Evolutionary conservation across 2,797 vertebrate genomes (phyloP), one percentile per base, ranked within the genome.

Genomic region (Taenioides sp.): DNA sequence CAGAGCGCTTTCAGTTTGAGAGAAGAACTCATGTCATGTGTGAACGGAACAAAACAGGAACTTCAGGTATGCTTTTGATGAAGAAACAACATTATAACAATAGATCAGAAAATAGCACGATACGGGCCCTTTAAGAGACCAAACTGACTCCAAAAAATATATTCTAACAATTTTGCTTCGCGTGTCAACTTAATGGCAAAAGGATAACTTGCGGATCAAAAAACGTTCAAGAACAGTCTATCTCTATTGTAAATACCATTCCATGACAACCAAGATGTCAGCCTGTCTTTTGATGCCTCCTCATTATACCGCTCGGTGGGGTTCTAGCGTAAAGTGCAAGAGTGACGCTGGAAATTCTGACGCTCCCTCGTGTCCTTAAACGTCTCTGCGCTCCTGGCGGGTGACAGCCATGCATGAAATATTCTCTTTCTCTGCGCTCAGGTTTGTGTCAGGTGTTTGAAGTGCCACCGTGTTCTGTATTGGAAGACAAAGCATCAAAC

Each of bases 391-490:
- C 59, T 73, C 52, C 65, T 49, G 58, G 50, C 9, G 7, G 2
- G 55, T 84, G 81, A 86, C 79, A 86, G 80, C 66, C 25, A 70
- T 70, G 69, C 86, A 89, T 86, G 81, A 88, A 84, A 86, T 77
- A 85, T 85, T 84, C 80, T 68, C 69, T 82, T 86, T 88, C 84
- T 58, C 23, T 72, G 64, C 63, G n/a, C 27, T 60, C 27, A 17
- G 52, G 79, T 83, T 80, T 82, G 85, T 90, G 85, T 87, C 87
- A 87, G 70, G 22, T 1, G 63, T 84, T 85, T 91, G 86, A 90
- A 78, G 76, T 69, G 77, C 65, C 55, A 69, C 73, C 77, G 78
- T 71, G 65, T 79, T 66, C 69, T 74, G 69, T 70, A 34, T 75
- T 65, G 79, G 78, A 84, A 88, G 84, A 87, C 84, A 88, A 83